Base-by-base conservation (phyloP, 2,888 invertebrate genomes). In the Ashinkailepas kermadecensis region DNA sequence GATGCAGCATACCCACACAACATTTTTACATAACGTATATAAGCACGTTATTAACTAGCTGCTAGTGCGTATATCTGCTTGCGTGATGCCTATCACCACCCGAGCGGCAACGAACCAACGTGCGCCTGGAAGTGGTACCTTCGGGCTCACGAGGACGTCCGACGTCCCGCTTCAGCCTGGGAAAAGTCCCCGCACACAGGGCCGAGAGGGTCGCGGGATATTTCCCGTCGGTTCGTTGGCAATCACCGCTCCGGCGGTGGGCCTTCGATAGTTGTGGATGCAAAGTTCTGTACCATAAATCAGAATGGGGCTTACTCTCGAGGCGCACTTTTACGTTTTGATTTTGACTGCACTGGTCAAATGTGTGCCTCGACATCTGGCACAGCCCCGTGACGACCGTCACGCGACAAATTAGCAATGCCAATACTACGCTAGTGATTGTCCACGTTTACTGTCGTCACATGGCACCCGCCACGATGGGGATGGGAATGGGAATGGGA, bases 181-280 rank as follows among this genome's bases (percentile, higher is more conserved):
- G 94, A 93, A 85, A 91, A 91, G 8, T 97, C 97, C 0, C 97
- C 97, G 86, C 95, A 92, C 64, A 97, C 90, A 54, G 96, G 90
- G 96, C 97, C 95, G 86, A 95, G 95, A 81, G 94, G 92, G 83
- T 94, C 93, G 0, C 95, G 95, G 0, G 93, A 93, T 0, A 96
- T 93, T 0, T 96, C 96, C 0, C 95, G 93, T 87, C 96, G 96
- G 83, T 97, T 91, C 86, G 94, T 95, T 81, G 96, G 91, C 0
- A 93, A 91, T 85, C 92, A 90, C 0, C 95, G 95, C 88, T 56
- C 90, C 13, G 39, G 70, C 15, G 39, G 70, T 18, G 70, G 39
- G 39, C 70, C 2, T 6, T 18, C 23, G 70, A 7, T 39, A 13
- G 70, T 70, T 70, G 70, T 70, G 70, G 7, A 9, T 9, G 13